Evolutionary conservation across 2,888 invertebrate genomes (phyloP).

Genomic region (Meiosimyza decipiens): DNA sequence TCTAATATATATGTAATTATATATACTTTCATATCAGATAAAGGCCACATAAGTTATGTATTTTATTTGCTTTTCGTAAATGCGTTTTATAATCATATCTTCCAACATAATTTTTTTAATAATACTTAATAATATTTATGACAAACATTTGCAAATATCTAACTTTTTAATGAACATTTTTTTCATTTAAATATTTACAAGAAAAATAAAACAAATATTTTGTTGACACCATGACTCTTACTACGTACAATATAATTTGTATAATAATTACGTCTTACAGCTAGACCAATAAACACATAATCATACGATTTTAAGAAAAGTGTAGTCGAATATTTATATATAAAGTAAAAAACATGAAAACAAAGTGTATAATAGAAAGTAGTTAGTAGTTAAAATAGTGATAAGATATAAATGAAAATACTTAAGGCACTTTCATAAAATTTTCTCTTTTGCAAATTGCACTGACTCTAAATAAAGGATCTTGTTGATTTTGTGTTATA

Average conservation of each 20-base stretch:
- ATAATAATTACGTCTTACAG: not conserved
- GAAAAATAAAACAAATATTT: constrained; percentile 15
- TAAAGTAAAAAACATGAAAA: constrained; percentile 5
- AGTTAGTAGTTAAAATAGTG: no score
- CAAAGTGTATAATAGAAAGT: not conserved
- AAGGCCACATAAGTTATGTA: not conserved
- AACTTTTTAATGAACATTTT: not conserved
- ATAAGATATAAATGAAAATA: constrained; percentile 28
- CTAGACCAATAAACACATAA: not conserved
- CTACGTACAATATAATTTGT: not conserved
- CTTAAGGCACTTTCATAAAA: constrained; percentile 44
- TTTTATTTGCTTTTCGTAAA: constrained; percentile 9
- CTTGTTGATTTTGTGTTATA: no score
- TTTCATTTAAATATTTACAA: constrained; percentile 23
- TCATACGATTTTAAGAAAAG: not conserved
- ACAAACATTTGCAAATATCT: constrained; percentile 9
- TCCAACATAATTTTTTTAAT: not conserved
- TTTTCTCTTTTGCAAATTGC: constrained; percentile 34
- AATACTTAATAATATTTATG: constrained; percentile 22
- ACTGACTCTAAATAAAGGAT: not conserved
- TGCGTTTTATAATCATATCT: not conserved
- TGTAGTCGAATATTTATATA: constrained; percentile 2
- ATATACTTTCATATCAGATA: not conserved
- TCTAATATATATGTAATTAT: no score
- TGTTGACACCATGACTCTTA: not conserved